Evolutionary conservation across 2,797 vertebrate genomes (phyloP).

Genomic region (Hoplostethus atlanticus): DNA sequence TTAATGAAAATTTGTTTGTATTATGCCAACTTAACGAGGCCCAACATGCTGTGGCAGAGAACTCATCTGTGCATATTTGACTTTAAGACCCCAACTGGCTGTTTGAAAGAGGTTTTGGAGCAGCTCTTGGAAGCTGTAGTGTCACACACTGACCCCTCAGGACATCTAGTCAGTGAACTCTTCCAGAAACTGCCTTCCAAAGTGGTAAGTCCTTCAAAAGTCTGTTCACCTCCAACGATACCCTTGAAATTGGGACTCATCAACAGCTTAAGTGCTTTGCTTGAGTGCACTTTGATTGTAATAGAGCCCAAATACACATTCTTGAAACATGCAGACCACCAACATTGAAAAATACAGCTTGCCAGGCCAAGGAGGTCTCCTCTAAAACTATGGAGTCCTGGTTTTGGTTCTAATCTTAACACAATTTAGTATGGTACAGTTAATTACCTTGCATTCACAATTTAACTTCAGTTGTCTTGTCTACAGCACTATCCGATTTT

Average conservation of each 20-base stretch:
- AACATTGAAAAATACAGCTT: no score
- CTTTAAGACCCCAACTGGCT: conserved; percentile 87
- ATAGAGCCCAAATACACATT: no score
- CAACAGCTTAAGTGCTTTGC: no score
- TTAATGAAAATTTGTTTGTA: background rate
- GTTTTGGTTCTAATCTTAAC: background rate
- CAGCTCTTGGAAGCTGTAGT: conserved; percentile 96
- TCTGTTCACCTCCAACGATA: background rate
- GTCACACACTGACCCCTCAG: conserved; percentile 92
- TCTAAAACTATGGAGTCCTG: background rate
- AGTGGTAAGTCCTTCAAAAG: conserved; percentile 86
- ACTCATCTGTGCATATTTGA: conserved; percentile 14
- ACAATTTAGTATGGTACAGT: background rate
- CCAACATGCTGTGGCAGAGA: background rate
- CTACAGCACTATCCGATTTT: background rate
- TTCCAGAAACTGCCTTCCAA: conserved; percentile 99
- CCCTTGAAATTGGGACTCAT: background rate
- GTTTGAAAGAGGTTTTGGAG: conserved; percentile 95
- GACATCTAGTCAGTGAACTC: conserved; percentile 93
- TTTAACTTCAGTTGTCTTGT: background rate
- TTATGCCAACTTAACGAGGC: background rate
- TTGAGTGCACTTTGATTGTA: no score
- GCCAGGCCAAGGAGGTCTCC: no score
- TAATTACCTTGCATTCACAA: background rate
- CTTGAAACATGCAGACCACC: no score